A percentile compares a stretch with the other conserved stretches of the same genome.
These are phyloP conservation scores for Cheumatopsyche charites DNA, from an alignment of 1,140 invertebrate species.

Conservation along the genomic window DNA sequence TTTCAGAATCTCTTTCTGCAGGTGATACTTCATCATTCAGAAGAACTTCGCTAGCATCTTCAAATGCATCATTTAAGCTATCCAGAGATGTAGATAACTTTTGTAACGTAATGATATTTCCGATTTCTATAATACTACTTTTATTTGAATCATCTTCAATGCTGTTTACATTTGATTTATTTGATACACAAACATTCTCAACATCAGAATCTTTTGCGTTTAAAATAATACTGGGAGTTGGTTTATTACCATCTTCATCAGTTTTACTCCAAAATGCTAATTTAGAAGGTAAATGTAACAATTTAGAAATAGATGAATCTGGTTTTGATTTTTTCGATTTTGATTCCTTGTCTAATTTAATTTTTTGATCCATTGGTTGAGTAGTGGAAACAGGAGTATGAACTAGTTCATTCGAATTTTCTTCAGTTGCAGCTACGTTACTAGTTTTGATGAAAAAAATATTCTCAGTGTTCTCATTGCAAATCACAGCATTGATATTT, in stretches of 20 bases:
- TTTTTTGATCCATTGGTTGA: neutral
- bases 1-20: too few species aligned
- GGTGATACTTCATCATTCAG: too few species aligned
- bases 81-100: slow-evolving; percentile 35
- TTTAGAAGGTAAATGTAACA: slow-evolving; percentile 59
- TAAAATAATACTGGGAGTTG: slow-evolving; percentile 10
- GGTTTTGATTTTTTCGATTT: slow-evolving; percentile 21
- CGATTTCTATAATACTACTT: slow-evolving; percentile 1
- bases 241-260: slow-evolving; percentile 51
- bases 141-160: too few species aligned
- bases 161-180: too few species aligned
- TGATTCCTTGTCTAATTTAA: neutral
- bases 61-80: slow-evolving; percentile 50
- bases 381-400: neutral
- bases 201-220: neutral
- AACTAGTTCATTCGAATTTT: neutral
- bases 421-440: neutral
- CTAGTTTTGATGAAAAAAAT: too few species aligned
- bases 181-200: slow-evolving; percentile 8
- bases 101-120: slow-evolving; percentile 1
- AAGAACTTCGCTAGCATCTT: slow-evolving; percentile 29
- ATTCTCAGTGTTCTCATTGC: too few species aligned
- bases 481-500: too few species aligned
- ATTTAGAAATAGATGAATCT: slow-evolving; percentile 53
- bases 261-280: slow-evolving; percentile 59